Evolutionary conservation across 1,140 invertebrate species (phyloP), one percentile per base, ranked within the genome.

Genomic region (Procambarus virginalis): DNA sequence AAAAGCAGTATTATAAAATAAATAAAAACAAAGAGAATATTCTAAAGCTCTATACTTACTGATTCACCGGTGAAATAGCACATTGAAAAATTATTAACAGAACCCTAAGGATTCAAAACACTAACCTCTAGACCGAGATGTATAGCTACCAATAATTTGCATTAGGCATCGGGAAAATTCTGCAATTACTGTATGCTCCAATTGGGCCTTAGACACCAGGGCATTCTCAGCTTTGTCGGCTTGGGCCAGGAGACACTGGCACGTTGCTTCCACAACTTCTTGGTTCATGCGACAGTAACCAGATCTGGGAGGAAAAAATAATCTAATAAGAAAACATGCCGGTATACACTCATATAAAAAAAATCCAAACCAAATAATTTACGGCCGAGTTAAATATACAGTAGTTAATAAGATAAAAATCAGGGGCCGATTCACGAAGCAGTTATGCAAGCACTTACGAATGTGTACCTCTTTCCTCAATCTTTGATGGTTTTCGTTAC

Each of bases 131-230:
- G 89, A 84, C 64, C 89, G 73, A 45, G 89, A 55, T 34, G 89
- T 90, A 80, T 90, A 90, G 84, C 89, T 86, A 70, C 89, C 96
- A 91, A 99, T 98, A 85, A 99, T 98, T 94, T 98, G 97, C 91
- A 97, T 93, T 2, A 99, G 95, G 94, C 98, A 99, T 89, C 97
- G 95, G 17, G 98, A 98, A 94, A 99, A 99, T 94, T 99, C 98
- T 94, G 98, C 97, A 77, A 99, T 96, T 90, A 99, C 97, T 92
- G 97, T 95, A 92, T 96, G 94, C 93, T 99, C 97, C n/a, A 97
- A 96, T 92, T 96, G 95, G 90, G 96, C 96, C 10, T 95, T 95
- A 22, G 95, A 95, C 90, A 96, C 94, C 93, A 95, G 95, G 91
- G 95, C 95, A 92, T 95, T 95, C 92, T 98, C 96, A 3, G 96